phyloP scores from a whole-genome alignment of 1,140 invertebrate genomes.

The Teleopsis dalmanni region DNA sequence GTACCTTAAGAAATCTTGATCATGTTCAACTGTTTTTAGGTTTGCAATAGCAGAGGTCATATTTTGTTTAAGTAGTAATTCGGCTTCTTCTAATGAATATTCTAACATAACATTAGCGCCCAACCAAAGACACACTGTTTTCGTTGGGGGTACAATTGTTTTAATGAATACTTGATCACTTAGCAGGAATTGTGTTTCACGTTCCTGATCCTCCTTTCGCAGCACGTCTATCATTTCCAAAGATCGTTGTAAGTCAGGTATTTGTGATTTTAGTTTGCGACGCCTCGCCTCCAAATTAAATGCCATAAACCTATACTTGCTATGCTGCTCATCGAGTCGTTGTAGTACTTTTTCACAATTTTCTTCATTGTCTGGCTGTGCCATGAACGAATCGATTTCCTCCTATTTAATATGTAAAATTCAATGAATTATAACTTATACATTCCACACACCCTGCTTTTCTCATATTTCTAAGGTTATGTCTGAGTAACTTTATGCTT shows the following conservation, averaged over 20 bases:
- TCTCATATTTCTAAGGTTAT: not conserved
- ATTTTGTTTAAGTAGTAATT: conserved; percentile 79
- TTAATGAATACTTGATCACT: conserved; percentile 95
- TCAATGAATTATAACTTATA: not conserved
- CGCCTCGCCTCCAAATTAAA: conserved; percentile 77
- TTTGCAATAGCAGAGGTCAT: conserved; percentile 79
- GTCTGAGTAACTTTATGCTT: not conserved
- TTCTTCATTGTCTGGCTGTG: conserved; percentile 66
- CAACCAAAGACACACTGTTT: conserved; percentile 95
- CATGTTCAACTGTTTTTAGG: conserved; percentile 76
- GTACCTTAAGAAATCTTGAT: conserved; percentile 57
- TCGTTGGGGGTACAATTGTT: conserved; percentile 78
- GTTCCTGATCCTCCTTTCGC: conserved; percentile 68
- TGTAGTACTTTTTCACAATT: conserved; percentile 76
- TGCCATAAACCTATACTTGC: conserved; percentile 97
- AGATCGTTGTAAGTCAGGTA: conserved; percentile 87
- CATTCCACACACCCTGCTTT: too few species aligned
- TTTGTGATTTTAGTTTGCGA: conserved; percentile 76
- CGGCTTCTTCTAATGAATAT: conserved; percentile 88
- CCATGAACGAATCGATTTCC: conserved; percentile 92
- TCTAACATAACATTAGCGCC: conserved; percentile 99
- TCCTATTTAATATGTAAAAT: conserved; percentile 55
- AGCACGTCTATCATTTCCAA: conserved; percentile 88
- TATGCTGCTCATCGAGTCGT: conserved; percentile 82
- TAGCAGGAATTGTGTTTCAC: conserved; percentile 86